These are phyloP conservation scores for Saiga tatarica DNA, from an alignment of 2,113 vertebrate species.

Conservation along the genomic window DNA sequence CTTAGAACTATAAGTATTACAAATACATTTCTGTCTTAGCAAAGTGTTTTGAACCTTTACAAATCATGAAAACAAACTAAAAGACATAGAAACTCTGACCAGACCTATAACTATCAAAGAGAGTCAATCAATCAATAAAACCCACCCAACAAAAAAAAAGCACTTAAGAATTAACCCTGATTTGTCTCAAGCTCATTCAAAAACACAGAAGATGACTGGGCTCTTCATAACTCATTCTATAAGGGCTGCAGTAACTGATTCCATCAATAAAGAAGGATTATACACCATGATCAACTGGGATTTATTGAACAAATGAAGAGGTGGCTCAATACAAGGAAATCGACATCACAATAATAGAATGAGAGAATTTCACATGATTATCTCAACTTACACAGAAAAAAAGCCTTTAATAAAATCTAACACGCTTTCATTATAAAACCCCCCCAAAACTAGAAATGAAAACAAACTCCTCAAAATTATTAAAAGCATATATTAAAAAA, in stretches of 20 bases:
- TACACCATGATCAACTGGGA: neutral
- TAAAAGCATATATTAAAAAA: neutral
- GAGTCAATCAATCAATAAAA: neutral
- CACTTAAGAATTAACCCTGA: neutral
- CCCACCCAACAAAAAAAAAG: neutral
- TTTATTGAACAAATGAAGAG: neutral
- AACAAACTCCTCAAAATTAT: neutral
- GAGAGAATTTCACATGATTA: neutral
- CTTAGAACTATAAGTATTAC: neutral
- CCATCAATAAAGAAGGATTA: neutral
- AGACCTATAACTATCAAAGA: neutral
- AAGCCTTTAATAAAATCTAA: neutral
- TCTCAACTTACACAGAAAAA: neutral
- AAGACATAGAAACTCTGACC: constrained; percentile 21
- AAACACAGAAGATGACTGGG: neutral
- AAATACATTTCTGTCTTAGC: neutral
- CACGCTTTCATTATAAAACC: neutral
- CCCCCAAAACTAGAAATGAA: neutral
- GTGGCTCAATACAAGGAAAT: neutral
- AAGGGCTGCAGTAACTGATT: neutral
- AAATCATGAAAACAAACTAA: neutral
- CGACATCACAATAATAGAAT: neutral
- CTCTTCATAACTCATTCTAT: neutral
- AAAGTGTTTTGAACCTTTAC: neutral
- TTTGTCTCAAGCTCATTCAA: neutral